phyloP scores from a whole-genome alignment of 2,888 invertebrate species.

The Adela reaumurella region DNA sequence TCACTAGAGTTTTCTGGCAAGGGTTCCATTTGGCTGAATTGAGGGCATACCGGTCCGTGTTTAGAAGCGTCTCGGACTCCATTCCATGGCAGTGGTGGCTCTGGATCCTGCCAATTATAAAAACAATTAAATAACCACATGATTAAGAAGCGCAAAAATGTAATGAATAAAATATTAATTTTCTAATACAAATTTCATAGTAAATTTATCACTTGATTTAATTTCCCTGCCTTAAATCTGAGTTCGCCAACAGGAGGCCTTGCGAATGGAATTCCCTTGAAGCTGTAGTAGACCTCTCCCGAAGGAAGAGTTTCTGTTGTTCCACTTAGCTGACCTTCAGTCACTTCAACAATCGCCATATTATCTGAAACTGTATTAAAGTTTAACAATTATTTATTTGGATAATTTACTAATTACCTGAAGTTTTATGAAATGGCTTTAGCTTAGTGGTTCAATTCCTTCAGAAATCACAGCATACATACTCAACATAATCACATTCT shows the following conservation, averaged over 20 bases:
- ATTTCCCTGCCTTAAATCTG: slow-evolving; percentile 34
- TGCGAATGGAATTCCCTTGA: slow-evolving; percentile 37
- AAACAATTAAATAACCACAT: too few relatives aligned
- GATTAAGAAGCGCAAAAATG: too few relatives aligned
- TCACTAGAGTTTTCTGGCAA: not conserved
- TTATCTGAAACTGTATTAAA: slow-evolving; percentile 15
- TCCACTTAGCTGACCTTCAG: not conserved
- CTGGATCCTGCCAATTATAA: too few relatives aligned
- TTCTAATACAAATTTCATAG: too few relatives aligned
- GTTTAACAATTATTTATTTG: too few relatives aligned
- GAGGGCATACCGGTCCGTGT: not conserved
- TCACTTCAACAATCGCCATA: not conserved
- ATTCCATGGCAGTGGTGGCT: not conserved
- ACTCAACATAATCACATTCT: too few relatives aligned
- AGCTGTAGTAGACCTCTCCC: slow-evolving; percentile 21
- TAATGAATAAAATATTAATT: too few relatives aligned
- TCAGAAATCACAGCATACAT: too few relatives aligned
- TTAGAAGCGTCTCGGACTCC: not conserved
- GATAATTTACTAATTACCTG: too few relatives aligned
- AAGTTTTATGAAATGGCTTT: too few relatives aligned
- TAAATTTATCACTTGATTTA: too few relatives aligned
- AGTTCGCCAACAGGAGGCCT: slow-evolving; percentile 28
- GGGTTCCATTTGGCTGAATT: not conserved
- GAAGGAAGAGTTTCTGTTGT: not conserved
- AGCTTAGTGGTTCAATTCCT: too few relatives aligned